Evolutionary conservation across 2,797 vertebrate species (phyloP), one percentile per base, ranked within the genome.

Genomic region (Artibeus lituratus): DNA sequence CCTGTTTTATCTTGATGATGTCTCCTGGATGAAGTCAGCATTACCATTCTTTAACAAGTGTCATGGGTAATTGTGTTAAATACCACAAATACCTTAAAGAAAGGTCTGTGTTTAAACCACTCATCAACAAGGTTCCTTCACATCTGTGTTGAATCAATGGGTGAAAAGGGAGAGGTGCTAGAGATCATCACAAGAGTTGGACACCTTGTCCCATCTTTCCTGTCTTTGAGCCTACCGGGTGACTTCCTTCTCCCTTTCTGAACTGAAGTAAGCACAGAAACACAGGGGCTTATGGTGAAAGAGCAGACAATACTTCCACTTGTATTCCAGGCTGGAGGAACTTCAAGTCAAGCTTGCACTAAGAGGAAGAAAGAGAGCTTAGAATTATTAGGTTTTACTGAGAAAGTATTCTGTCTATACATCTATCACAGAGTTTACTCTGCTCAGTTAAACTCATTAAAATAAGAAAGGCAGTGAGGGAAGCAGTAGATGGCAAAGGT

Each of bases 121-220:
- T 67, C 12, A 32, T 21, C 35, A 29, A 7, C 4, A 15, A 14
- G 39, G 2, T 2, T n/a, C 49, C 15, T 12, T 4, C 3, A 55
- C 15, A 16, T 47, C 6, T 11, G 16, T 10, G 2, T 0, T 14
- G 32, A 70, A 12, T 32, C 44, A 18, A 26, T 2, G 21, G 24
- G 10, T 11, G 47, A 29, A 24, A n/a, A 57, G 21, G 1, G 1
- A 19, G 7, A 47, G 4, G n/a, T 7, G 22, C 12, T 42, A 8
- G 21, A 90, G 26, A 10, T 72, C 12, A 73, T 14, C 0, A 26
- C 9, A 24, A 62, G 7, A 47, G 26, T 9, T 3, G 19, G 37
- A 62, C 0, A 10, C 5, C 26, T 62, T 11, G 3, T 9, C 26
- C 29, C 29, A 26, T 8, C 9, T 2, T 49, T 9, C 29, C 14